phyloP scores from a whole-genome alignment of 2,888 invertebrate genomes.

The Pseudanteris insignis region DNA sequence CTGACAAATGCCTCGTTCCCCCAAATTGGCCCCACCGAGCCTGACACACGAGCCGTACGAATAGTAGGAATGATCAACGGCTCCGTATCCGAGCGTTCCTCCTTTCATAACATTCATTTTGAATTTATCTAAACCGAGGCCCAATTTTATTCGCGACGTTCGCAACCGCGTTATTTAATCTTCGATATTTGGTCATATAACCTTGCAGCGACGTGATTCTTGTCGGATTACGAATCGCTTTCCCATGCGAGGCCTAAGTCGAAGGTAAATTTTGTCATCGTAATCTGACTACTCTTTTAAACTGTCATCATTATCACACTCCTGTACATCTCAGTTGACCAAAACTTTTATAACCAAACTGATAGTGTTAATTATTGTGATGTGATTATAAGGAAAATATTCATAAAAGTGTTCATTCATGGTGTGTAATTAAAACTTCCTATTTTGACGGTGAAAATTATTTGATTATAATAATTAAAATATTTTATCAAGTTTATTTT shows the following conservation, averaged over 20 bases:
- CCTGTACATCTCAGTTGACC: too few species aligned
- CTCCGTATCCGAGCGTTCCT: neutral
- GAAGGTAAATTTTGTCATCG: conserved; percentile 6
- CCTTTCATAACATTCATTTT: conserved; percentile 26
- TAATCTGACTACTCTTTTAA: too few species aligned
- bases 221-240: conserved; percentile 9
- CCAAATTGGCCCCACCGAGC: neutral
- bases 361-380: too few species aligned
- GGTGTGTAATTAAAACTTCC: too few species aligned
- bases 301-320: too few species aligned
- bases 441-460: too few species aligned
- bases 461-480: too few species aligned
- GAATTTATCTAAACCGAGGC: conserved; percentile 28
- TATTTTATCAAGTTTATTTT: too few species aligned
- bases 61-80: conserved; percentile 1
- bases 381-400: too few species aligned
- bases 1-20: neutral
- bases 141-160: conserved; percentile 18
- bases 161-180: conserved; percentile 21
- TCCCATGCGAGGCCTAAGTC: neutral
- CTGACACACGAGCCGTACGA: neutral
- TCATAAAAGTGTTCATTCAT: too few species aligned
- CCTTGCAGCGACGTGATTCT: conserved; percentile 18
- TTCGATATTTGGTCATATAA: conserved; percentile 28
- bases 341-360: too few species aligned